phyloP scores from a whole-genome alignment of 2,888 invertebrate genomes.

The Phasia obesa region DNA sequence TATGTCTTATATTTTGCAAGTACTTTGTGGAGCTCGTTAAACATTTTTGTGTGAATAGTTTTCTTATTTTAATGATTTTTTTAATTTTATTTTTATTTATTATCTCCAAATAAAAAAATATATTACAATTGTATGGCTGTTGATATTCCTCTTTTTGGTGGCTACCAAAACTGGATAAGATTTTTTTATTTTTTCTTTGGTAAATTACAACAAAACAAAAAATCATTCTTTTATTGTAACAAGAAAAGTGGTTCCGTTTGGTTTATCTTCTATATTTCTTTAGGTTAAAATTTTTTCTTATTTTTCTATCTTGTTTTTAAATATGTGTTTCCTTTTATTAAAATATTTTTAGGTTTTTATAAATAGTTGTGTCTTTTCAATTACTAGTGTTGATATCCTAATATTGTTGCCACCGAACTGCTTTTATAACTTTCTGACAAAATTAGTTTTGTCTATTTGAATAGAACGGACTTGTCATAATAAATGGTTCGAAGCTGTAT shows the following conservation, averaged over 20 bases:
- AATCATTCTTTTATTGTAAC: slow-evolving; percentile 51
- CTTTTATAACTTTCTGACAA: too few species aligned
- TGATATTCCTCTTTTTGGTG: slow-evolving; percentile 48
- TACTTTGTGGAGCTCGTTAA: slow-evolving; percentile 79
- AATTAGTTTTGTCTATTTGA: too few species aligned
- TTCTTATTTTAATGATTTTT: slow-evolving; percentile 67
- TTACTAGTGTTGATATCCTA: too few species aligned
- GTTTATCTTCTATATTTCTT: slow-evolving; percentile 74
- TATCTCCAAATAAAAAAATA: slow-evolving; percentile 13
- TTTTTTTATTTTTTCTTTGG: slow-evolving; percentile 1
- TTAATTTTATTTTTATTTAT: slow-evolving; percentile 60
- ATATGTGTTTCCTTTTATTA: too few species aligned
- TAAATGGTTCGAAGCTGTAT: too few species aligned
- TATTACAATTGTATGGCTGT: slow-evolving; percentile 45
- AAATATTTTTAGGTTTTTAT: too few species aligned
- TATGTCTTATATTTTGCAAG: slow-evolving; percentile 75
- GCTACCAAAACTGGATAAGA: slow-evolving; percentile 34
- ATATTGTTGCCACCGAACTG: too few species aligned
- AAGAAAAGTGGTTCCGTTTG: slow-evolving; percentile 78
- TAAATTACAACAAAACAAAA: slow-evolving; percentile 7
- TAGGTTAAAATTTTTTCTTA: not conserved
- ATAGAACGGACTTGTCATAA: too few species aligned
- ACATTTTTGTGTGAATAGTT: slow-evolving; percentile 77
- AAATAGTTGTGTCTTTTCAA: too few species aligned
- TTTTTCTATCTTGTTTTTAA: not conserved